Evolutionary conservation across 2,113 vertebrate species (phyloP).

Genomic region (Copsychus sechellarum): DNA sequence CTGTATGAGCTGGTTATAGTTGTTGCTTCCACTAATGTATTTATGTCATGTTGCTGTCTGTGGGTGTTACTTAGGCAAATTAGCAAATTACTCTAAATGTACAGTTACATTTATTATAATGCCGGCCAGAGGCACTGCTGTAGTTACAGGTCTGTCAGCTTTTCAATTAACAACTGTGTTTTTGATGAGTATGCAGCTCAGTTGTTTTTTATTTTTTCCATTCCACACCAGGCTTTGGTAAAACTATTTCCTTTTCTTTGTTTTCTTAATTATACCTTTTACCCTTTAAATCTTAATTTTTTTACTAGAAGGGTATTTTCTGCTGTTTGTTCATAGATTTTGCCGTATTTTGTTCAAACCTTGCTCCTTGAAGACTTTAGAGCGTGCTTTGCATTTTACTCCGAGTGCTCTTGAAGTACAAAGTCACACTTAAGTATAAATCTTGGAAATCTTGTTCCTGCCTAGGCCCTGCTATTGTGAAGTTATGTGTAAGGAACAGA

Average conservation of each 20-base stretch:
- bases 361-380: not conserved
- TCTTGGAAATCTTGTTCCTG: not conserved
- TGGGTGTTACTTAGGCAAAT: constrained; percentile 71
- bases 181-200: constrained; percentile 59
- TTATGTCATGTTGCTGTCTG: constrained; percentile 63
- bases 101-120: constrained; percentile 52
- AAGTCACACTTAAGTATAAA: not conserved
- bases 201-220: not conserved
- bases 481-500: not conserved
- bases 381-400: not conserved
- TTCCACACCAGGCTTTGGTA: not conserved
- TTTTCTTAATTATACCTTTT: not conserved
- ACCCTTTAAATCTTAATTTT: not conserved
- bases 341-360: not conserved
- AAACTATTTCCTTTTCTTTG: not conserved
- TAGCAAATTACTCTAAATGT: constrained; percentile 68
- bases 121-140: not conserved
- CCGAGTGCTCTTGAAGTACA: not conserved
- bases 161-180: constrained; percentile 48
- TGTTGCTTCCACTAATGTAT: constrained; percentile 43
- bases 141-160: constrained; percentile 33
- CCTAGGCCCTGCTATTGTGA: not conserved
- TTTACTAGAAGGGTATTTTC: not conserved
- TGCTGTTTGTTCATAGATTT: not conserved
- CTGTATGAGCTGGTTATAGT: constrained; percentile 16